Conservation (phyloP, 2,797 vertebrate species). For the Parambassis ranga region DNA sequence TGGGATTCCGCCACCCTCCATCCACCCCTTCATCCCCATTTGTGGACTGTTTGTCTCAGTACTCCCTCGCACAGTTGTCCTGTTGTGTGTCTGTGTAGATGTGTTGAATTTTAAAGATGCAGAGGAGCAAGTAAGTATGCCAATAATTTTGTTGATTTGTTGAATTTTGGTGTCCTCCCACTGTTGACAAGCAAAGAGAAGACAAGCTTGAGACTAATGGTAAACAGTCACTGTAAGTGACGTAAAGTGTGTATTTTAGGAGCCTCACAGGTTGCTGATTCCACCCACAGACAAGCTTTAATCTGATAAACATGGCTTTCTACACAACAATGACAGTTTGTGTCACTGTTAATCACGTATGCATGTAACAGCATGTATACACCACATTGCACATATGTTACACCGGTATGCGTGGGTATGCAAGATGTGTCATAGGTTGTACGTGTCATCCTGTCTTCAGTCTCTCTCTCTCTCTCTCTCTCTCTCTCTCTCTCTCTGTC, state of each 20-base stretch:
- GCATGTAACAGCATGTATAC: conserved; percentile 5
- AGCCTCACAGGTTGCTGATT: background rate
- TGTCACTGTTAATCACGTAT: conserved; percentile 37
- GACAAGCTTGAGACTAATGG: background rate
- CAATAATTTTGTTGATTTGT: no score
- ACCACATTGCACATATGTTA: conserved; percentile 34
- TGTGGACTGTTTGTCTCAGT: no score
- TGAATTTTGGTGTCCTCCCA: background rate
- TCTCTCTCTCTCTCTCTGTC: conserved; percentile 22
- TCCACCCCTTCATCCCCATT: no score
- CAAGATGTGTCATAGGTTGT: conserved; percentile 53
- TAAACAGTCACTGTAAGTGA: background rate
- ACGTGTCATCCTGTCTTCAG: conserved; percentile 51
- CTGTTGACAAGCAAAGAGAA: background rate
- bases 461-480: conserved; percentile 22
- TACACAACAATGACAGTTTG: conserved; percentile 8
- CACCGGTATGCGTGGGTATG: conserved; percentile 11
- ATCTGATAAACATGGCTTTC: conserved; percentile 9
- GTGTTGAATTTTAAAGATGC: no score
- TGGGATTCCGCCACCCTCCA: no score
- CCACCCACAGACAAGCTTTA: background rate
- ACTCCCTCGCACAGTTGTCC: no score
- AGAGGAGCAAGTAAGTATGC: no score
- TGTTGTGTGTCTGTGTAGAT: no score
- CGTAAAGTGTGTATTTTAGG: background rate